Conservation (phyloP, 2,797 vertebrate species). For the Malacoraja senta region DNA sequence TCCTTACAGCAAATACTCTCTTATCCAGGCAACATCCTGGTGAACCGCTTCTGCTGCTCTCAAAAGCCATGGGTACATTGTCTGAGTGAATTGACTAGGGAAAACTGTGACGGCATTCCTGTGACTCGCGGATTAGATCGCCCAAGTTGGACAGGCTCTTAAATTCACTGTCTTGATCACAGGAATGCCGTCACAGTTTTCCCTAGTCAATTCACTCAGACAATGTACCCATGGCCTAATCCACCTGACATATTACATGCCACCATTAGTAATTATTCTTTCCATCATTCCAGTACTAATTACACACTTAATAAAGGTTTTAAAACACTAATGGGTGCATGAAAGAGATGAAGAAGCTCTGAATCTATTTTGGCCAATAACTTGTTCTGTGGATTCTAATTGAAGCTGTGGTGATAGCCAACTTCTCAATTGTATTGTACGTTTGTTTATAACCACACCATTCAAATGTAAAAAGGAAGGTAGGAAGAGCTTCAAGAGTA, state of each 20-base stretch:
- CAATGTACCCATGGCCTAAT: neutral
- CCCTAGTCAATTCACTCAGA: neutral
- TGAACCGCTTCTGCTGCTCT: no score
- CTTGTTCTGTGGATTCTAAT: neutral
- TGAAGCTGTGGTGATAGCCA: neutral
- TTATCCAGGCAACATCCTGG: no score
- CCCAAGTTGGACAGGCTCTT: no score
- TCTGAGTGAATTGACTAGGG: no score
- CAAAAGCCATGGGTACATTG: no score
- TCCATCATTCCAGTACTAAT: neutral
- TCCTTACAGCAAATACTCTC: no score
- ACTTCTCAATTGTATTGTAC: neutral
- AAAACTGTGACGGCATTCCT: no score
- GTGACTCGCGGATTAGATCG: no score
- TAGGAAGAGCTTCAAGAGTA: neutral
- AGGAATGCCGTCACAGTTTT: neutral
- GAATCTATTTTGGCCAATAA: neutral
- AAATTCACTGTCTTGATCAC: neutral
- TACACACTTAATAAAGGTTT: slow-evolving; percentile 2
- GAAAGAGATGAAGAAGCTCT: neutral
- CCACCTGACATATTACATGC: slow-evolving; percentile 10
- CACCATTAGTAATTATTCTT: slow-evolving; percentile 22
- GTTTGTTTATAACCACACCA: neutral
- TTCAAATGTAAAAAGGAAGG: neutral
- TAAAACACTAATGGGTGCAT: neutral